phyloP scores from a whole-genome alignment of 35 echinoderm and acorn worm genomes.

The Apostichopus parvimensis region DNA sequence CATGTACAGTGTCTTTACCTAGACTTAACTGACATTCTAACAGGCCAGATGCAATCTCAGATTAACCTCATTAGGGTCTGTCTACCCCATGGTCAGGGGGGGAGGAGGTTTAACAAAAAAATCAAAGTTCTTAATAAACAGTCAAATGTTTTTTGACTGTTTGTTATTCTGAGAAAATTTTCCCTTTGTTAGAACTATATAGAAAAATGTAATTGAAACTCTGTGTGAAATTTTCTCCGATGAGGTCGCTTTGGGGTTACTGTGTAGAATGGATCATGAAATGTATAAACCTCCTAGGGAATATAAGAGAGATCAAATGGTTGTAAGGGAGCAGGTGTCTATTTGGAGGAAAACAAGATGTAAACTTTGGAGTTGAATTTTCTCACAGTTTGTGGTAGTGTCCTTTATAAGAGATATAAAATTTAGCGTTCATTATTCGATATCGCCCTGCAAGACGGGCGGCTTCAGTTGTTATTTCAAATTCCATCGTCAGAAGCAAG shows the following conservation, averaged over 20 bases:
- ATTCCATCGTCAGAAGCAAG: no score
- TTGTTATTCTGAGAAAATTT: background rate
- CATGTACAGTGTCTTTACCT: background rate
- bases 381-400: background rate
- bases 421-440: no score
- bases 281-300: background rate
- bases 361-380: background rate
- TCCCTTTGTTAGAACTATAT: background rate
- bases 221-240: conserved; percentile 9
- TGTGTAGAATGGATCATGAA: background rate
- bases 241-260: background rate
- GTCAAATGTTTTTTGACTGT: background rate
- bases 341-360: background rate
- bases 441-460: no score
- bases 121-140: background rate
- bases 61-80: conserved; percentile 14
- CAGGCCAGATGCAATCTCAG: background rate
- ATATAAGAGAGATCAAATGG: conserved; percentile 12
- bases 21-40: background rate
- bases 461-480: no score
- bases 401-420: no score
- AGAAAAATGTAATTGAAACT: background rate
- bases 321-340: conserved; percentile 13
- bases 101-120: background rate
- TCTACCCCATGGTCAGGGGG: no score